Evolutionary conservation across 2,888 invertebrate genomes (phyloP), one percentile per base, ranked within the genome.

Genomic region (Marasmarcha lunaedactyla): DNA sequence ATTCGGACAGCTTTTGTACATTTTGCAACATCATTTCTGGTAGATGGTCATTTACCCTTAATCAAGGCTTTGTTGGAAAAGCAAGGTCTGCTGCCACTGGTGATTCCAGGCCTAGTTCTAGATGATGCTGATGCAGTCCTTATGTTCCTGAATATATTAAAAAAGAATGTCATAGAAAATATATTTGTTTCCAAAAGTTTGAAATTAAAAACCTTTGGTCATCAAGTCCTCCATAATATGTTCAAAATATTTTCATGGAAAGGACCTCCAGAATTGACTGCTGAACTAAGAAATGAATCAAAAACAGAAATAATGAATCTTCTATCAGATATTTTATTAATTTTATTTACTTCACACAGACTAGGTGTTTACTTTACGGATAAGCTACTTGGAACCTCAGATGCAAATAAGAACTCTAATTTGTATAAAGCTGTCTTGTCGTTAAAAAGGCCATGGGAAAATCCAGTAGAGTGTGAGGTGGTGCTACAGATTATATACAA

Each of bases 361-460:
- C 64, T 88, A 55, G 95, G 95, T 5, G 85, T 95, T 9, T 88
- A 90, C 50, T 95, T 94, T 57, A 83, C 87, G 48, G 92, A 93
- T 53, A 86, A 85, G 49, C 74, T 84, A 2, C 63, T 89, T 15
- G 91, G 90, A 20, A 81, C 86, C 33, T 72, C 85, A n/a, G 85
- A 85, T 48, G 69, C 72, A 1, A 85, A 83, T 47, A 84, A 86
- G 50, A 90, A 90, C 63, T 84, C 84, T 44, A 78, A 88, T 41
- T 71, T 89, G 39, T 86, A 85, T 49, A 86, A 88, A 49, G 85
- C 91, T 15, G 57, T 93, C 34, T 84, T 89, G 13, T 85, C 86
- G 27, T 63, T 93, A 12, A 87, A 88, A 47, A 73, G 86, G 20
- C 91, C 92, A 0, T 92, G 90, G 90, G 85, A 88, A 44, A 86